Percentiles rank a stretch among this genome's conserved stretches.
Conservation (phyloP, 1,140 invertebrate species). For the Scaptomyza hsui region DNA sequence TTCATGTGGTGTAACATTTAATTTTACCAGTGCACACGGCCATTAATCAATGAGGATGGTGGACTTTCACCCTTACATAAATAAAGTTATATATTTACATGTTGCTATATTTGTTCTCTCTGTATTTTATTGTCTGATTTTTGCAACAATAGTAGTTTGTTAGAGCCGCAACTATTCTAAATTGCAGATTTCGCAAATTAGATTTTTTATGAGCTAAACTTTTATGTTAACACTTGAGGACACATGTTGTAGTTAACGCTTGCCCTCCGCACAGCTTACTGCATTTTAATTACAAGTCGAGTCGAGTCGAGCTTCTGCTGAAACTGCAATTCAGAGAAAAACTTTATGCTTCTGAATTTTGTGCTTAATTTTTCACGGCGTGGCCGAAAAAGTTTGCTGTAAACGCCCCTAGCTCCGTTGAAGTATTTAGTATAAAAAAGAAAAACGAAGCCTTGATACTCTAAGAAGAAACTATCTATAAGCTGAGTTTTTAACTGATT, state of each 20-base stretch:
- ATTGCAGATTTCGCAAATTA: slow-evolving; percentile 40
- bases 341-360: slow-evolving; percentile 54
- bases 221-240: slow-evolving; percentile 53
- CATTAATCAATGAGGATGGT: too few relatives aligned
- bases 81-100: too few relatives aligned
- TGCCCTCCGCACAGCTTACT: slow-evolving; percentile 47
- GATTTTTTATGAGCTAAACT: slow-evolving; percentile 16
- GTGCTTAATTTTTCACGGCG: slow-evolving; percentile 40
- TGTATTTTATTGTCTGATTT: too few relatives aligned
- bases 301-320: slow-evolving; percentile 22
- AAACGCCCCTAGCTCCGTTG: neutral
- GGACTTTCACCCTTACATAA: too few relatives aligned
- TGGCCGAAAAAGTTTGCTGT: slow-evolving; percentile 23
- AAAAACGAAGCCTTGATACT: too few relatives aligned
- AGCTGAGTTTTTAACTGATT: too few relatives aligned
- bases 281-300: slow-evolving; percentile 61
- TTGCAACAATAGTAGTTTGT: slow-evolving; percentile 42
- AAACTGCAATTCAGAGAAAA: slow-evolving; percentile 33
- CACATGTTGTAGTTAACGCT: slow-evolving; percentile 37
- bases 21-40: slow-evolving; percentile 28
- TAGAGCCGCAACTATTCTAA: slow-evolving; percentile 26
- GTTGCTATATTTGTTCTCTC: too few relatives aligned
- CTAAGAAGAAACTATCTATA: too few relatives aligned
- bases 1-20: slow-evolving; percentile 49
- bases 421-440: too few relatives aligned